A percentile compares a stretch with the other conserved stretches of the same genome.
Evolutionary conservation across 2,888 invertebrate genomes (phyloP).

Genomic region (Hypolimnas misippus): DNA sequence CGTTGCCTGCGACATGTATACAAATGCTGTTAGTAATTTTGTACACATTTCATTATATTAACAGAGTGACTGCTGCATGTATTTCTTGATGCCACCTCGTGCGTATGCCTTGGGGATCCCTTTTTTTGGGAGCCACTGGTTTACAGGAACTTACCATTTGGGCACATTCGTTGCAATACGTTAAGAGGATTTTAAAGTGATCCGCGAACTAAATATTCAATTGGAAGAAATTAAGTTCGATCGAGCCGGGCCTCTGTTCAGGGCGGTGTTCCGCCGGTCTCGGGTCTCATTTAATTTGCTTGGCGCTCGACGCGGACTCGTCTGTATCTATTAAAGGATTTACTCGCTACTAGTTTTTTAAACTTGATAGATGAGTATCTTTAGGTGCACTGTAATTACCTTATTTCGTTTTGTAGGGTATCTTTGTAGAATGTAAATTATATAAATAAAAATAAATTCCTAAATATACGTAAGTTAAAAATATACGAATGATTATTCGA

Average conservation of each 20-base stretch:
- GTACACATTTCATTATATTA: too few relatives aligned
- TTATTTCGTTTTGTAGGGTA: not conserved
- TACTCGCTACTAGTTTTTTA: conserved; percentile 3
- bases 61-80: too few relatives aligned
- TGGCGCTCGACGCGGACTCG: conserved; percentile 14
- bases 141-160: not conserved
- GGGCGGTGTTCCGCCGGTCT: conserved; percentile 9
- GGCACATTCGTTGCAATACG: not conserved
- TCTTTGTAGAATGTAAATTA: too few relatives aligned
- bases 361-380: not conserved
- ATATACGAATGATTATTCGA: too few relatives aligned
- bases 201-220: conserved; percentile 32
- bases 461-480: too few relatives aligned
- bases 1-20: too few relatives aligned
- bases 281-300: conserved; percentile 30
- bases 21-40: too few relatives aligned
- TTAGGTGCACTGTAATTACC: not conserved
- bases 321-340: conserved; percentile 31
- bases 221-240: conserved; percentile 33
- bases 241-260: conserved; percentile 11
- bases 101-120: too few relatives aligned
- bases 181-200: not conserved
- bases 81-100: too few relatives aligned
- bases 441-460: too few relatives aligned
- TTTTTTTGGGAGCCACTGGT: too few relatives aligned